Conservation (phyloP, 1,140 invertebrate genomes). For the Ephestia elutella region DNA sequence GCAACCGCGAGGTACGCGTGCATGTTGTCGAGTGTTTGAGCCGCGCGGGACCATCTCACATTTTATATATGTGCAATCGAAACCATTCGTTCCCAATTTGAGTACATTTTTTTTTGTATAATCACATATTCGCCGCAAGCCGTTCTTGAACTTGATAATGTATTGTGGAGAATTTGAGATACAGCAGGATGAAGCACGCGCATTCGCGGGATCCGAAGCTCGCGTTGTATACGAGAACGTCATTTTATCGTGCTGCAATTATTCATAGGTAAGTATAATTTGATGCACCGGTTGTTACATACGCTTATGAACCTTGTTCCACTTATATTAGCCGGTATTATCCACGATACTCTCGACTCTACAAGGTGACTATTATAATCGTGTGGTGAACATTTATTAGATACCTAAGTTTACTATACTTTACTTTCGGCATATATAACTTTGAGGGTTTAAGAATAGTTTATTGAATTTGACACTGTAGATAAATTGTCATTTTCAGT, state of each 20-base stretch:
- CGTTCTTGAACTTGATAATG: constrained; percentile 58
- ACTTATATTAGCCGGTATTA: constrained; percentile 52
- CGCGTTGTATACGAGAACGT: constrained; percentile 9
- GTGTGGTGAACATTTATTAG: constrained; percentile 32
- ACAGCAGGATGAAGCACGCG: constrained; percentile 21
- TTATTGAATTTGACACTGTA: too few species aligned
- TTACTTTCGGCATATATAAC: not conserved
- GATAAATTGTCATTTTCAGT: too few species aligned
- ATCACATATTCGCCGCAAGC: constrained; percentile 29
- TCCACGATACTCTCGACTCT: constrained; percentile 35
- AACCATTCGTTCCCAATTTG: constrained; percentile 66
- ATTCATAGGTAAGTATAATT: constrained; percentile 31
- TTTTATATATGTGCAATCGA: constrained; percentile 68
- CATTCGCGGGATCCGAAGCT: constrained; percentile 10
- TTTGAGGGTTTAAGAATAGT: too few species aligned
- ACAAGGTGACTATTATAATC: constrained; percentile 49
- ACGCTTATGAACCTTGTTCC: constrained; percentile 65
- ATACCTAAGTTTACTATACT: constrained; percentile 15
- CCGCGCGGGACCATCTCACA: constrained; percentile 58
- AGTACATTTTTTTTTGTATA: constrained; percentile 59
- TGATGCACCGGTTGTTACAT: constrained; percentile 45
- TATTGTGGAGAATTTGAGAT: constrained; percentile 31
- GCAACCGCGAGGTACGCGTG: constrained; percentile 60
- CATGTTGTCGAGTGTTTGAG: constrained; percentile 64
- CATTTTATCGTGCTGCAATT: constrained; percentile 24